Evolutionary conservation across 2,888 invertebrate genomes (phyloP).

Genomic region (Piscicola geometra): DNA sequence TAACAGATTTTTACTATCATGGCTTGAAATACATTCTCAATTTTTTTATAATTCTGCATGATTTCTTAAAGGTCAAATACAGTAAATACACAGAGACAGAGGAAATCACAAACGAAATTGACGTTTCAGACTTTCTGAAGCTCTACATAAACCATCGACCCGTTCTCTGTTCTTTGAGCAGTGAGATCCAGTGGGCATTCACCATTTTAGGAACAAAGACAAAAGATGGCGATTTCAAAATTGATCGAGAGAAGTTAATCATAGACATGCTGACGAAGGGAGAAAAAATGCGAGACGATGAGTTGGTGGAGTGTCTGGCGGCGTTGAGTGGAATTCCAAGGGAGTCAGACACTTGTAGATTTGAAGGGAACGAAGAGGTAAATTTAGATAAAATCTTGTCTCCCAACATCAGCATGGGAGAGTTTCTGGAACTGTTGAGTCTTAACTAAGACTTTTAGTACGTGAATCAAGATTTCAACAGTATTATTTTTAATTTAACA

Average conservation of each 20-base stretch:
- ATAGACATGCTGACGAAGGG: constrained; percentile 53
- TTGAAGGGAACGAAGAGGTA: not conserved
- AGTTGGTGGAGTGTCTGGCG: constrained; percentile 54
- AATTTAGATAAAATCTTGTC: not conserved
- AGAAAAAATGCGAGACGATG: constrained; percentile 56
- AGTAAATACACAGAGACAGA: constrained; percentile 59
- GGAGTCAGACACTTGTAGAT: constrained; percentile 9
- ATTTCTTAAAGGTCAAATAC: constrained; percentile 47
- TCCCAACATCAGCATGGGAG: not conserved
- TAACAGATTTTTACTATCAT: too few species aligned
- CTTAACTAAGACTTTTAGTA: too few species aligned
- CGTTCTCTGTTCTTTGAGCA: constrained; percentile 54
- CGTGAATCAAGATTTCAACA: too few species aligned
- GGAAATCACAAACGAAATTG: constrained; percentile 60
- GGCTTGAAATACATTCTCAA: too few species aligned
- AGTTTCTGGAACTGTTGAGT: not conserved
- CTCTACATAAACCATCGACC: constrained; percentile 56
- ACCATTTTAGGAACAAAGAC: constrained; percentile 48
- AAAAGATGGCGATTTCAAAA: constrained; percentile 41
- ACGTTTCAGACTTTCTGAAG: constrained; percentile 60
- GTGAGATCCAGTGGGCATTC: constrained; percentile 52
- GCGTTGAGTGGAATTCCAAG: constrained; percentile 49
- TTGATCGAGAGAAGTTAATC: constrained; percentile 54
- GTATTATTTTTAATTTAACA: too few species aligned
- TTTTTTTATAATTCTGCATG: too few species aligned